These are phyloP conservation scores for Temnothorax unifasciatus DNA, from an alignment of 2,888 invertebrate genomes.

Conservation along the genomic window DNA sequence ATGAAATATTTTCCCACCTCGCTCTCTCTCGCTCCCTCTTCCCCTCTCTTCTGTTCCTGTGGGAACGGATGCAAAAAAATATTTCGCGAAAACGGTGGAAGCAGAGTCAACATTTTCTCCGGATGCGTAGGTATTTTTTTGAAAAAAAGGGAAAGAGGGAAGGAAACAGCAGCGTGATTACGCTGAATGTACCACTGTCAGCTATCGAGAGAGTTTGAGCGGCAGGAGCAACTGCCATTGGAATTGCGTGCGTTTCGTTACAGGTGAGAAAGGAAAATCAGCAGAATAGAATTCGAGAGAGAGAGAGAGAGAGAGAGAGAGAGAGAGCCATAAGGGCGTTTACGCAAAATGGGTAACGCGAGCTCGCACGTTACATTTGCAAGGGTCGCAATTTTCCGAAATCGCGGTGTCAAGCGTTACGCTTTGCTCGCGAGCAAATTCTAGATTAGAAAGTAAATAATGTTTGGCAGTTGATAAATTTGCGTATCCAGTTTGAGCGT, in stretches of 20 bases:
- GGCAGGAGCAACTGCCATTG: slow-evolving; percentile 47
- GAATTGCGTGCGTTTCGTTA: slow-evolving; percentile 53
- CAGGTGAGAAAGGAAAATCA: slow-evolving; percentile 70
- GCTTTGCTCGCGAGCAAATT: slow-evolving; percentile 24
- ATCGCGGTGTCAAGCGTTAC: slow-evolving; percentile 53
- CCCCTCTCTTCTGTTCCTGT: background rate
- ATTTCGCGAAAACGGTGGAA: slow-evolving; percentile 30
- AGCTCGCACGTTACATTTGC: slow-evolving; percentile 37
- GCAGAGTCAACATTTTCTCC: background rate
- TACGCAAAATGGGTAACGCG: slow-evolving; percentile 50
- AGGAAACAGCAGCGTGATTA: slow-evolving; percentile 59
- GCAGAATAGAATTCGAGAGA: slow-evolving; percentile 65
- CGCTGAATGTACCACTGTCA: slow-evolving; percentile 63
- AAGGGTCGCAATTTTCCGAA: slow-evolving; percentile 59
- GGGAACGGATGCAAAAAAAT: slow-evolving; percentile 21
- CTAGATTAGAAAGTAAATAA: slow-evolving; percentile 12
- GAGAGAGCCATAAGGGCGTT: slow-evolving; percentile 36
- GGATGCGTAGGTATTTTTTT: slow-evolving; percentile 10
- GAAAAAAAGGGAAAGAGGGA: slow-evolving; percentile 24
- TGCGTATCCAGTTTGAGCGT: background rate
- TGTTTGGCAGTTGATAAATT: slow-evolving; percentile 25
- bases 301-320: slow-evolving; percentile 6
- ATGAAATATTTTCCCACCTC: slow-evolving; percentile 37
- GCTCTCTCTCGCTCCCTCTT: background rate
- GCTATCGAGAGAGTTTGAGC: slow-evolving; percentile 57